A percentile compares a stretch with the other conserved stretches of the same genome.
Evolutionary conservation across 2,888 invertebrate species (phyloP).

Genomic region (Hoplodrina blanda): DNA sequence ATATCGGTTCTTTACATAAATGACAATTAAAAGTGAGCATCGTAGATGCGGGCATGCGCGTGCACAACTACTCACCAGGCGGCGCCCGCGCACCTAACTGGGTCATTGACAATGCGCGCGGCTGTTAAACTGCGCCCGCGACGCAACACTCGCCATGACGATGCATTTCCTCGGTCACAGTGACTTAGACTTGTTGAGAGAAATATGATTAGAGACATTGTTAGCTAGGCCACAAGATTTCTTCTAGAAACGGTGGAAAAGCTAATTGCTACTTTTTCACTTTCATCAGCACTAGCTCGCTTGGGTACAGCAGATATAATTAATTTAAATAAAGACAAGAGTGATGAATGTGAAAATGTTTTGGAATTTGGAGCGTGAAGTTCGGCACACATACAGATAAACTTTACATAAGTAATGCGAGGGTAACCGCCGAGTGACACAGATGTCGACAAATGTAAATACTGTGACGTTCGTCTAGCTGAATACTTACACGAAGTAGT

Average conservation of each 20-base stretch:
- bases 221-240: background rate
- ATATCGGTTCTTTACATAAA: slow-evolving; percentile 25
- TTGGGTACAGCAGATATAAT: background rate
- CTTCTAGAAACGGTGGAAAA: no score
- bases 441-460: background rate
- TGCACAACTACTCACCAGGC: slow-evolving; percentile 10
- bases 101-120: slow-evolving; percentile 67
- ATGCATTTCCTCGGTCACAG: slow-evolving; percentile 47
- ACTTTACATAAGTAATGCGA: background rate
- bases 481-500: background rate
- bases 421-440: slow-evolving; percentile 1
- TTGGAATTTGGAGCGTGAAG: slow-evolving; percentile 38
- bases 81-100: slow-evolving; percentile 61
- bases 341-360: slow-evolving; percentile 16
- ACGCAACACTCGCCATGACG: slow-evolving; percentile 30
- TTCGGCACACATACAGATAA: slow-evolving; percentile 8
- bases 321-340: slow-evolving; percentile 5
- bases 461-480: background rate
- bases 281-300: background rate
- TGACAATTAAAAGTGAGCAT: slow-evolving; percentile 43
- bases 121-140: slow-evolving; percentile 40
- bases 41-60: slow-evolving; percentile 49
- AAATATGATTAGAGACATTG: background rate
- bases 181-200: background rate
- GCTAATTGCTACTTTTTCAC: background rate